These are phyloP conservation scores for Siniperca knerii DNA, from an alignment of 2,113 vertebrate species.

Conservation along the genomic window DNA sequence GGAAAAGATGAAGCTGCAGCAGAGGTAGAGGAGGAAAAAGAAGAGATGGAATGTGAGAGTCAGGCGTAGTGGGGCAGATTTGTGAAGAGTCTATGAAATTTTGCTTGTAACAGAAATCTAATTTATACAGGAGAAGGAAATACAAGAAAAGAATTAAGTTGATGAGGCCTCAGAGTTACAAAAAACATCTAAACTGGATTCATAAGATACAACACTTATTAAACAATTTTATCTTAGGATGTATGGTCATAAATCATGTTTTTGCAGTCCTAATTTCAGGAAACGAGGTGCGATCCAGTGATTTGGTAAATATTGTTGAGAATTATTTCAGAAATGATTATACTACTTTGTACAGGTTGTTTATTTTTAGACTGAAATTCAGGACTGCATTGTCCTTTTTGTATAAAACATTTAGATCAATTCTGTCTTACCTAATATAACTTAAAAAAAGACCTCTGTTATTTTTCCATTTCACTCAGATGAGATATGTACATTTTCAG, in stretches of 20 bases:
- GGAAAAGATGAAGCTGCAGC: constrained; percentile 37
- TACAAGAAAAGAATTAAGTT: background rate
- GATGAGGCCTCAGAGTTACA: background rate
- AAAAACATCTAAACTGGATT: constrained; percentile 23
- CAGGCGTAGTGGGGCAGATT: constrained; percentile 6
- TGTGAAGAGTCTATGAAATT: constrained; percentile 5
- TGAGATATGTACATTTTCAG: constrained; percentile 58
- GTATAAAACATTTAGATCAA: constrained; percentile 39
- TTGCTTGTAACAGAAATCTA: constrained; percentile 16
- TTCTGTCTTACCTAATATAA: constrained; percentile 32
- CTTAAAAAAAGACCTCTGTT: constrained; percentile 22
- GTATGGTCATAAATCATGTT: constrained; percentile 12
- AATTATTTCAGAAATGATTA: constrained; percentile 30
- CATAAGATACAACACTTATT: constrained; percentile 14
- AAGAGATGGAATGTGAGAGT: constrained; percentile 70
- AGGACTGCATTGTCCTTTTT: constrained; percentile 22
- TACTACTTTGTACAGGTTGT: constrained; percentile 49
- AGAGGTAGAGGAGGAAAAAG: constrained; percentile 32
- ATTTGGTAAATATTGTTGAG: constrained; percentile 27
- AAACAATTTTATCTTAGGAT: background rate
- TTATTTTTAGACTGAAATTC: constrained; percentile 62
- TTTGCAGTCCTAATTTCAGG: background rate
- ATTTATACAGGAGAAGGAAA: constrained; percentile 17
- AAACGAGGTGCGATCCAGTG: background rate
- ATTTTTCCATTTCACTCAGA: constrained; percentile 52